Conservation (phyloP, 2,797 vertebrate genomes). For the Kryptopterus vitreolus region DNA sequence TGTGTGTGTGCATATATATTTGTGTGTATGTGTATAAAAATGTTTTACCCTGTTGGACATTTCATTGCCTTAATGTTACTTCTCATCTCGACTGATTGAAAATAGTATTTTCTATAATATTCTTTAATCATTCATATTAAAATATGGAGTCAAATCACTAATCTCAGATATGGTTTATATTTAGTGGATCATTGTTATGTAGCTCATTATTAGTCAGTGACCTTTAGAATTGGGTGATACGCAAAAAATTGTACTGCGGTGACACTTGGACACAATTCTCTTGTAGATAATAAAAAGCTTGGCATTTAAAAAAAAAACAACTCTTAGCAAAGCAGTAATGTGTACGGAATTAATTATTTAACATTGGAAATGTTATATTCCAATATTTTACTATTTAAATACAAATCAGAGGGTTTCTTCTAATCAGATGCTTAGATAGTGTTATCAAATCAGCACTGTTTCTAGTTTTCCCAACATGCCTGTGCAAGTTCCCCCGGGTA, state of each 20-base stretch:
- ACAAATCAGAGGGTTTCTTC: not conserved
- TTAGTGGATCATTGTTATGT: not conserved
- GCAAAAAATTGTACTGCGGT: not conserved
- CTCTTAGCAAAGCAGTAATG: not conserved
- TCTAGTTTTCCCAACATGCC: not conserved
- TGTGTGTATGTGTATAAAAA: too few species aligned
- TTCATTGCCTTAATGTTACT: too few species aligned
- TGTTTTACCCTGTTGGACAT: too few species aligned
- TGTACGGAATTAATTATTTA: not conserved
- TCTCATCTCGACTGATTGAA: not conserved
- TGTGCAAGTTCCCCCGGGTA: not conserved
- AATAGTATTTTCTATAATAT: not conserved
- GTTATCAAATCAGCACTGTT: not conserved
- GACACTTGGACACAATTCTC: not conserved
- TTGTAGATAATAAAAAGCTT: not conserved
- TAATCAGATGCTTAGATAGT: not conserved
- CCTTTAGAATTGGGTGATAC: not conserved
- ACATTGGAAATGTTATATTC: not conserved
- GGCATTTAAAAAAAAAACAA: too few species aligned
- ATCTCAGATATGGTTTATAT: too few species aligned
- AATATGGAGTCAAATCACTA: not conserved
- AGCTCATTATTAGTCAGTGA: not conserved
- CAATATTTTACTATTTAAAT: not conserved
- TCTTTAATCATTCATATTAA: not conserved
- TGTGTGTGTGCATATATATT: too few species aligned